Base-by-base conservation (phyloP, 2,888 invertebrate genomes). In the Philhelius pedissequus region DNA sequence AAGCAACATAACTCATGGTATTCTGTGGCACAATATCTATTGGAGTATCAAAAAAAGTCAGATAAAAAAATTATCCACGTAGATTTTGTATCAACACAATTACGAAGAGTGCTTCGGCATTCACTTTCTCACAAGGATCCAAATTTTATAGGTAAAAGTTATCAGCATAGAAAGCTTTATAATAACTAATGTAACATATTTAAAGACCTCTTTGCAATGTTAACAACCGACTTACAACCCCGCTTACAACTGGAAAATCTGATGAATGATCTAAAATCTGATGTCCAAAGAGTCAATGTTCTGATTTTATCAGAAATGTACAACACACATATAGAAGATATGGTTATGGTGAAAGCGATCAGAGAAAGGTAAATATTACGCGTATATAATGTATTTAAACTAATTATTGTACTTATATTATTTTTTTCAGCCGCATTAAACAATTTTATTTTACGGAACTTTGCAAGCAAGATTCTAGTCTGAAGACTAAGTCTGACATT, bases 301-400 rank as follows among this genome's bases (percentile, higher is more conserved):
- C 88, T 91, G 1, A 90, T 88, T 9, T 87, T 92, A n/a, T 88
- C 89, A 3, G 91, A 92, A 87, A 90, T 91, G 90, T 91, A 91
- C 79, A 87, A 88, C 78, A 88, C 88, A 1, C 88, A 90, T 71
- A 88, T 88, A 25, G 89, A 89, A 4, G 89, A 91, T 60, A 86
- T 78, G 68, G 87, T 83, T 1, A 87, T 87, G 70, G 88, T 90
- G 13, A 88, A 89, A 70, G 78, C 86, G 4, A 88, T 90, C 40
- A 87, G 89, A 7, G 87, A 88, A 35, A 89, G 88, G 91, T 91
- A 80, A 9, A 6, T 5, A 30, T 1, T 3, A n/a, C 20, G 9
- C 1, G 18, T 20, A 18, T 43, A 20, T 18, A 11, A 0, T 32
- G 32, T 43, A 8, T 3, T 43, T 18, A 3, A 11, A 18, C 4